Percentiles rank a stretch among this genome's conserved stretches.
Conservation (phyloP, 1,140 invertebrate species). For the Zaprionus gabonicus region DNA sequence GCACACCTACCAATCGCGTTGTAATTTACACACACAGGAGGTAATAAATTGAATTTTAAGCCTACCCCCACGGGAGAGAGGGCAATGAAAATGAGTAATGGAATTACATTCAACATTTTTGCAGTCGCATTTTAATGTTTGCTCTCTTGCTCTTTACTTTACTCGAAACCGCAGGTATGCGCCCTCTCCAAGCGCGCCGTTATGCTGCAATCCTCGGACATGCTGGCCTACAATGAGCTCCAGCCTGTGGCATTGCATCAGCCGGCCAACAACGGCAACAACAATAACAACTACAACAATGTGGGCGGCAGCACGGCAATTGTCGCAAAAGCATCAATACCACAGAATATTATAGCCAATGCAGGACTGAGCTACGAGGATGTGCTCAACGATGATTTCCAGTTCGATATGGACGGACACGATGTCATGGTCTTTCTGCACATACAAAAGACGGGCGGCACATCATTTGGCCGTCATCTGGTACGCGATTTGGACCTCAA, state of each 20-base stretch:
- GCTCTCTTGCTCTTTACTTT: slow-evolving; percentile 25
- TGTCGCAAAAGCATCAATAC: slow-evolving; percentile 69
- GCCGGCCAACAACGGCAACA: slow-evolving; percentile 44
- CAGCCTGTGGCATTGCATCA: slow-evolving; percentile 58
- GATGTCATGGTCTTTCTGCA: slow-evolving; percentile 99
- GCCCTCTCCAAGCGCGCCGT: slow-evolving; percentile 88
- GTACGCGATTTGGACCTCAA: slow-evolving; percentile 96
- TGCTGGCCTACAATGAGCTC: slow-evolving; percentile 79
- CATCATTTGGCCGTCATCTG: slow-evolving; percentile 97
- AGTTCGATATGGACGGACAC: slow-evolving; percentile 94
- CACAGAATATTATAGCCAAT: slow-evolving; percentile 78
- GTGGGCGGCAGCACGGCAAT: slow-evolving; percentile 58
- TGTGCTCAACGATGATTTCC: slow-evolving; percentile 93
- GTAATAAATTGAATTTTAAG: slow-evolving; percentile 74
- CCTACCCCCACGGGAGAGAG: slow-evolving; percentile 1
- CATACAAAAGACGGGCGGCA: slow-evolving; percentile 96
- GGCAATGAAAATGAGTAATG: slow-evolving; percentile 49
- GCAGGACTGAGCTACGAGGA: slow-evolving; percentile 91
- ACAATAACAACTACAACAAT: slow-evolving; percentile 57
- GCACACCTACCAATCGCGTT: background rate
- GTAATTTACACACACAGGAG: slow-evolving; percentile 45
- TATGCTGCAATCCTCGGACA: slow-evolving; percentile 79
- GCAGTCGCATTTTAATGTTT: slow-evolving; percentile 41
- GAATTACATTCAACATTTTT: slow-evolving; percentile 52
- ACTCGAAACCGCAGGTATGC: slow-evolving; percentile 86